Evolutionary conservation across 2,797 vertebrate genomes (phyloP).

Genomic region (Chaetodon trifasciatus): DNA sequence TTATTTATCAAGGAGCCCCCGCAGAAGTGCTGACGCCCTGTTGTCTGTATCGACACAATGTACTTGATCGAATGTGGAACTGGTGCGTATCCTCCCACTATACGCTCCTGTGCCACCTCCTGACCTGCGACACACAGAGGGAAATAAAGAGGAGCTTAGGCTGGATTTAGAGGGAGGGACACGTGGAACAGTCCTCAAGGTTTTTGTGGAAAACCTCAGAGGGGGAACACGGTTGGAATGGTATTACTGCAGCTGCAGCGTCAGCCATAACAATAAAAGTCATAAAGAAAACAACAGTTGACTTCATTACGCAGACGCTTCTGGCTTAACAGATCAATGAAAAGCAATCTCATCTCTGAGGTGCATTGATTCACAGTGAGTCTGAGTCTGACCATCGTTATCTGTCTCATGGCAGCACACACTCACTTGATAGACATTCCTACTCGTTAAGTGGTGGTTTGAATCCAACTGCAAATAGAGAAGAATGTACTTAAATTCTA

Average conservation of each 20-base stretch:
- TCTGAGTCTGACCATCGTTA: slow-evolving; percentile 12
- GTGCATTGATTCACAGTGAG: slow-evolving; percentile 26
- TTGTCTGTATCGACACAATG: slow-evolving; percentile 87
- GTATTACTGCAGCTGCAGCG: slow-evolving; percentile 46
- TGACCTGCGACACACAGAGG: slow-evolving; percentile 70
- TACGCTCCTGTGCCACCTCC: slow-evolving; percentile 63
- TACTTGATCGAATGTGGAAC: slow-evolving; percentile 87
- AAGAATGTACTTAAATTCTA: too few species aligned
- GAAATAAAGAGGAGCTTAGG: slow-evolving; percentile 14
- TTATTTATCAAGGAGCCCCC: slow-evolving; percentile 84
- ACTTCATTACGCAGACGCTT: slow-evolving; percentile 22
- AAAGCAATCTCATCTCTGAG: slow-evolving; percentile 40
- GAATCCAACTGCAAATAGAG: neutral
- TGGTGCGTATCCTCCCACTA: slow-evolving; percentile 86
- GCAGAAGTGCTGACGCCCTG: slow-evolving; percentile 81
- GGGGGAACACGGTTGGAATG: slow-evolving; percentile 13
- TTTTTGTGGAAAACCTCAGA: neutral
- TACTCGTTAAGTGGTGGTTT: neutral
- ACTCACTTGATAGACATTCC: neutral
- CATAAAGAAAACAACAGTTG: slow-evolving; percentile 44
- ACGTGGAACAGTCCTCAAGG: neutral
- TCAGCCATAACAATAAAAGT: slow-evolving; percentile 35
- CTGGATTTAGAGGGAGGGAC: slow-evolving; percentile 23
- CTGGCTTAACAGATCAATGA: slow-evolving; percentile 54
- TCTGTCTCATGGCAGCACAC: slow-evolving; percentile 15